Base-by-base conservation (phyloP, 1,140 invertebrate genomes). In the Orussus abietinus region DNA sequence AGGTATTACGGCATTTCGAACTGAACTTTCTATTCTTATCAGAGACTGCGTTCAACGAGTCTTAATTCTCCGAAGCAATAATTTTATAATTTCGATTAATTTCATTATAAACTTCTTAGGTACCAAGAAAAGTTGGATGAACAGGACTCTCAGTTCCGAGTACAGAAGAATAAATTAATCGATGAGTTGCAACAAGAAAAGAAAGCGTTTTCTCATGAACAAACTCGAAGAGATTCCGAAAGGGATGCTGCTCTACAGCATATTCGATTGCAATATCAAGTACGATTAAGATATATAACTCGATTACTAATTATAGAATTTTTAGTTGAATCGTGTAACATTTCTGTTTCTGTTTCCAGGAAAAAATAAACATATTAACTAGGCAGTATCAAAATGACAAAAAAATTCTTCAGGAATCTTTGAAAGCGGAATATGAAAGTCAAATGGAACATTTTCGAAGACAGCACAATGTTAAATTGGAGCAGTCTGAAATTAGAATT, bases 401-500 rank as follows among this genome's bases (percentile, higher is more conserved):
- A 45, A 74, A 77, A 63, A 60, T 72, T 45, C 45, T 80, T 45
- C 66, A 76, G 57, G 64, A 82, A 63, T 63, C 75, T 35, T 47
- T 77, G 40, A 66, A 75, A 63, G 45, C 73, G 29, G 80, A 84
- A 64, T 74, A 69, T 54, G 52, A 82, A 61, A 60, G 67, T 7
- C 80, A 76, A 75, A 59, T 76, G 15, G 66, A 72, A 13, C 74
- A 74, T 51, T 79, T 77, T 47, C 77, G 76, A 38, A 79, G 78
- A 45, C 75, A 79, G 45, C 74, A 79, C 49, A 75, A 71, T 4
- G 32, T 66, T 20, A 62, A 73, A 11, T 59, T 83, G 4, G 57
- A 68, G 14, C 77, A 81, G 41, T 77, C 77, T 39, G 81, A 85
- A 60, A 66, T 62, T 20, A 58, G 64, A 26, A 77, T 86, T 10